Conservation (phyloP, 2,888 invertebrate genomes). For the Trichopria drosophilae region DNA sequence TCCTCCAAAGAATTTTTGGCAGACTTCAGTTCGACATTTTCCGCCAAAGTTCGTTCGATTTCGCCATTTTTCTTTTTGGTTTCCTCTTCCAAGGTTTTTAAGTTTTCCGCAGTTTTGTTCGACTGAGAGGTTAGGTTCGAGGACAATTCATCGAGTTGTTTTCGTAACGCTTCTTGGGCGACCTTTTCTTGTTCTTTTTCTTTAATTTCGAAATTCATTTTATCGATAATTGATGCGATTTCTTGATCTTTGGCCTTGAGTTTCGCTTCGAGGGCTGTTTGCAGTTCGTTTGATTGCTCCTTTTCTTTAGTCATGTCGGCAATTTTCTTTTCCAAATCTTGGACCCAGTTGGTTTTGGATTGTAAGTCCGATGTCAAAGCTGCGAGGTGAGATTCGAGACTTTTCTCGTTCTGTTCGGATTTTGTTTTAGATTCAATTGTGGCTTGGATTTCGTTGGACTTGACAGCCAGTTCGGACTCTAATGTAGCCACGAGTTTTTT, state of each 20-base stretch:
- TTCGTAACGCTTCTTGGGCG: constrained; percentile 43
- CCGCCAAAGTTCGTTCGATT: constrained; percentile 39
- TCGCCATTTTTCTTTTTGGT: constrained; percentile 40
- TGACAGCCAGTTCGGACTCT: no score
- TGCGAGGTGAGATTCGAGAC: no score
- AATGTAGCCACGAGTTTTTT: no score
- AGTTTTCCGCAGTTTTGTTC: constrained; percentile 43
- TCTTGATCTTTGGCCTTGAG: no score
- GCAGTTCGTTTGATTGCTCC: not conserved
- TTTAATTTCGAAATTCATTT: constrained; percentile 21
- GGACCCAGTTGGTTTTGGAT: no score
- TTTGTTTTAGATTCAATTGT: no score
- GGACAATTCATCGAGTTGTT: constrained; percentile 61
- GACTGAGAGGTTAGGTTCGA: constrained; percentile 59
- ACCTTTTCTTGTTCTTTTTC: constrained; percentile 58
- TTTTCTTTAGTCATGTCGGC: not conserved
- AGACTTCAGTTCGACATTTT: constrained; percentile 46
- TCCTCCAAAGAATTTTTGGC: constrained; percentile 61
- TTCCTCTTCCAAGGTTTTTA: constrained; percentile 44
- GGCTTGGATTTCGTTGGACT: no score
- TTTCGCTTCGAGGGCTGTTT: not conserved
- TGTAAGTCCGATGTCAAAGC: no score
- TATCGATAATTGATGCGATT: constrained; percentile 31
- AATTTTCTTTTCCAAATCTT: constrained; percentile 45
- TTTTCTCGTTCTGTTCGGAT: no score